A percentile compares a stretch with the other conserved stretches of the same genome.
These are phyloP conservation scores for Vidua macroura DNA, from an alignment of 2,113 vertebrate species.

Conservation along the genomic window DNA sequence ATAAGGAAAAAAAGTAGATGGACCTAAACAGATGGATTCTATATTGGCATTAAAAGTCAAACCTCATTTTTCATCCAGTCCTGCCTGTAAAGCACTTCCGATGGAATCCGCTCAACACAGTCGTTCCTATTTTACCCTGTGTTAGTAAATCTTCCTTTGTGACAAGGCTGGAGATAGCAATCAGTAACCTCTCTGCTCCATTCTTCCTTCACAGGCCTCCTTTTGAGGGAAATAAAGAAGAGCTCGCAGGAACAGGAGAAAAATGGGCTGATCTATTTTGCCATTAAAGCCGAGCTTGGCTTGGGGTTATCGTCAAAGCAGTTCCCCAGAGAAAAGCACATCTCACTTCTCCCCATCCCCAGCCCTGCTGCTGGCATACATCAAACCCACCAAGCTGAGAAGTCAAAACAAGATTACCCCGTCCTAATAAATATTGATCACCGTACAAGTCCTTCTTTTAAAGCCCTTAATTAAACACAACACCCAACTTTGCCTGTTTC, in stretches of 20 bases:
- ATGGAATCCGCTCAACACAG: not conserved
- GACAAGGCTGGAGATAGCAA: slow-evolving; percentile 21
- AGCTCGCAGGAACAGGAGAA: not conserved
- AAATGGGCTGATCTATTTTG: slow-evolving; percentile 13
- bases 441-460: not conserved
- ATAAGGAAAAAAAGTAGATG: not conserved
- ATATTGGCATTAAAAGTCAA: not conserved
- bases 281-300: slow-evolving; percentile 5
- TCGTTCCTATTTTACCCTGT: not conserved
- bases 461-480: slow-evolving; percentile 40
- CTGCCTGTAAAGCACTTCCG: not conserved
- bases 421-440: slow-evolving; percentile 23
- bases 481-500: not conserved
- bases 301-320: not conserved
- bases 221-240: slow-evolving; percentile 13
- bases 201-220: not conserved
- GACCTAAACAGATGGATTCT: slow-evolving; percentile 18
- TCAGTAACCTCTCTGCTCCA: not conserved
- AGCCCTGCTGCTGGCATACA: not conserved
- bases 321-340: not conserved
- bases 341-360: not conserved
- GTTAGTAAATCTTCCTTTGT: slow-evolving; percentile 13
- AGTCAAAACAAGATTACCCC: slow-evolving; percentile 8
- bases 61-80: slow-evolving; percentile 19
- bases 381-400: not conserved